phyloP scores from a whole-genome alignment of 2,797 vertebrate genomes.

The Xyrichtys novacula region DNA sequence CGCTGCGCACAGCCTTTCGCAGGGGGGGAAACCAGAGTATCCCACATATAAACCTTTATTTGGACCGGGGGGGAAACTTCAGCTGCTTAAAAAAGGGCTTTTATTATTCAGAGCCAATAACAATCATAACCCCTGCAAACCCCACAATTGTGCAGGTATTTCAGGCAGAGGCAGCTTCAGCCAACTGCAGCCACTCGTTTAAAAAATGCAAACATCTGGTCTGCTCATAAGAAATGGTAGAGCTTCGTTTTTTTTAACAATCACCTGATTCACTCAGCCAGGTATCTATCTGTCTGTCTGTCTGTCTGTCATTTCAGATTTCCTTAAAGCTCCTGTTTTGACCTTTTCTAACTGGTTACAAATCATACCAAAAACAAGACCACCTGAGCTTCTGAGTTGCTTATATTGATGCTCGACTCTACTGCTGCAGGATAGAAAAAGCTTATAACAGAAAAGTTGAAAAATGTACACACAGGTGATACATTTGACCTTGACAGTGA shows the following conservation, averaged over 20 bases:
- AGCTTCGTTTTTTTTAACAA: slow-evolving; percentile 18
- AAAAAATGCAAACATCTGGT: slow-evolving; percentile 71
- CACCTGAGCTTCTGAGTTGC: no score
- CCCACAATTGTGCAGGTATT: slow-evolving; percentile 72
- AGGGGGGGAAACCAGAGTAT: slow-evolving; percentile 13
- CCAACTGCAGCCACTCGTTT: slow-evolving; percentile 11
- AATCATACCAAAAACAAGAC: no score
- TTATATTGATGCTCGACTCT: no score
- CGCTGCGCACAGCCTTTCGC: slow-evolving; percentile 56
- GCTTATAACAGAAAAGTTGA: no score
- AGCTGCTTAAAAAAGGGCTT: slow-evolving; percentile 59
- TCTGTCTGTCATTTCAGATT: neutral
- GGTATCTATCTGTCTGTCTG: slow-evolving; percentile 6
- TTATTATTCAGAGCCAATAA: slow-evolving; percentile 78
- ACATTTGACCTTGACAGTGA: no score
- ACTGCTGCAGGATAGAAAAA: no score
- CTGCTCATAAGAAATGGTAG: slow-evolving; percentile 14
- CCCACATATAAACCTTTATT: slow-evolving; percentile 68
- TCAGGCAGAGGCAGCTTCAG: slow-evolving; percentile 46
- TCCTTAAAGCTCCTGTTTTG: no score
- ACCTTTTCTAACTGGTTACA: no score
- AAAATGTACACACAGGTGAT: no score
- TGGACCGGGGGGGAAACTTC: slow-evolving; percentile 33
- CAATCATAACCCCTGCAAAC: slow-evolving; percentile 71
- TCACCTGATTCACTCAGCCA: slow-evolving; percentile 1